These are phyloP conservation scores for Nemapogon koenigi DNA, from an alignment of 2,888 invertebrate genomes.

Conservation along the genomic window DNA sequence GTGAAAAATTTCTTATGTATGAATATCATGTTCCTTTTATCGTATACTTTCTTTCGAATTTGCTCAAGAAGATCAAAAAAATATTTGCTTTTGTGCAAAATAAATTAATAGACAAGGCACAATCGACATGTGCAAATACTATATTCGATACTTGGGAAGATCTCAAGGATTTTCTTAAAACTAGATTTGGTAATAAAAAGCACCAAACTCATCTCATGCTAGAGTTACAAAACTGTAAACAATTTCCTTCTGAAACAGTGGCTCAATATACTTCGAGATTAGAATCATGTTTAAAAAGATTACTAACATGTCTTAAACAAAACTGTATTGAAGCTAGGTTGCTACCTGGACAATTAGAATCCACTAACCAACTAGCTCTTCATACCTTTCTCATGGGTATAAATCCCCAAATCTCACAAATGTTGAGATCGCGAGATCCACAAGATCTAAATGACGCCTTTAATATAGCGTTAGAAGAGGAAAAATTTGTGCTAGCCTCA, in stretches of 20 bases:
- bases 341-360: neutral
- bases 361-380: conserved; percentile 3
- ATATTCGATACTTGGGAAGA: neutral
- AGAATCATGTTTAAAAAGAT: conserved; percentile 5
- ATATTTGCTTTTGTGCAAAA: neutral
- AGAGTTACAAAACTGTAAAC: conserved; percentile 5
- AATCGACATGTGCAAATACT: neutral
- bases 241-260: neutral
- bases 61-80: neutral
- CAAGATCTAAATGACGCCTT: conserved; percentile 5
- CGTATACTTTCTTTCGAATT: too few species aligned
- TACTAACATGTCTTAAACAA: conserved; percentile 1
- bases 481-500: neutral
- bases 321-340: neutral
- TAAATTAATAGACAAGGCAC: neutral
- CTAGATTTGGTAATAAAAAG: neutral
- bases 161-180: conserved; percentile 1
- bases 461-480: conserved; percentile 7
- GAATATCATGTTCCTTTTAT: too few species aligned
- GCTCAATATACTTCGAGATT: conserved; percentile 1
- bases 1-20: too few species aligned
- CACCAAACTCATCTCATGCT: conserved; percentile 1
- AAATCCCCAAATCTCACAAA: conserved; percentile 2
- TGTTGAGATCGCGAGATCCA: neutral
- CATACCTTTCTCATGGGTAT: conserved; percentile 4